A percentile compares a stretch with the other conserved stretches of the same genome.
Conservation (phyloP, 1,140 invertebrate genomes). For the Drosophila subpulchrella region DNA sequence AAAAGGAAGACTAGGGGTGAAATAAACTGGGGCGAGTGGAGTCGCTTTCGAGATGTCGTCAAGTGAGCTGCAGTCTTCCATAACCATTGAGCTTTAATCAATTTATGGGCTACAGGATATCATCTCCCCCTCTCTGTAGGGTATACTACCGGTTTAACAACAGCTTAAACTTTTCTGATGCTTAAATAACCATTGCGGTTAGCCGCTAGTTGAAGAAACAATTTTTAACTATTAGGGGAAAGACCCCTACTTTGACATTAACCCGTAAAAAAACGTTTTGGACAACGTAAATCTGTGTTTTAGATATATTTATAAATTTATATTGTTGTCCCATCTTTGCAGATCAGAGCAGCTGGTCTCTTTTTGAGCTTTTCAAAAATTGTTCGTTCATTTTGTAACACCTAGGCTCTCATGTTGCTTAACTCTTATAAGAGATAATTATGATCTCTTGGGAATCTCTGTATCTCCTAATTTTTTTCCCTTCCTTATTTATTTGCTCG, state of each 20-base stretch:
- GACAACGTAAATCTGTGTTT: neutral
- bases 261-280: neutral
- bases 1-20: constrained; percentile 3
- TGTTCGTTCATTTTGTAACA: too few species aligned
- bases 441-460: constrained; percentile 15
- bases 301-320: too few species aligned
- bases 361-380: neutral
- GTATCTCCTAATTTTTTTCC: constrained; percentile 42
- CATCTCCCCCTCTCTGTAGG: neutral
- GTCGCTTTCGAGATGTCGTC: constrained; percentile 15
- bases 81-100: constrained; percentile 64
- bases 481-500: constrained; percentile 61
- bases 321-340: too few species aligned
- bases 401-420: neutral
- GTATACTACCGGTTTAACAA: constrained; percentile 40
- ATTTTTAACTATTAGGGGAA: neutral
- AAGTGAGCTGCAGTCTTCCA: constrained; percentile 39
- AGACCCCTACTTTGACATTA: constrained; percentile 14
- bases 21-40: neutral
- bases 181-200: constrained; percentile 39
- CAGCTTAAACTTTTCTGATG: constrained; percentile 40
- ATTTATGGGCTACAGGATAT: constrained; percentile 43
- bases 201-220: constrained; percentile 40
- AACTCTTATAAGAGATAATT: neutral
- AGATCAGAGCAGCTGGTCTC: too few species aligned